Percentiles rank a stretch among this genome's conserved stretches.
Conservation (phyloP, 2,797 vertebrate genomes). For the Luscinia megarhynchos region DNA sequence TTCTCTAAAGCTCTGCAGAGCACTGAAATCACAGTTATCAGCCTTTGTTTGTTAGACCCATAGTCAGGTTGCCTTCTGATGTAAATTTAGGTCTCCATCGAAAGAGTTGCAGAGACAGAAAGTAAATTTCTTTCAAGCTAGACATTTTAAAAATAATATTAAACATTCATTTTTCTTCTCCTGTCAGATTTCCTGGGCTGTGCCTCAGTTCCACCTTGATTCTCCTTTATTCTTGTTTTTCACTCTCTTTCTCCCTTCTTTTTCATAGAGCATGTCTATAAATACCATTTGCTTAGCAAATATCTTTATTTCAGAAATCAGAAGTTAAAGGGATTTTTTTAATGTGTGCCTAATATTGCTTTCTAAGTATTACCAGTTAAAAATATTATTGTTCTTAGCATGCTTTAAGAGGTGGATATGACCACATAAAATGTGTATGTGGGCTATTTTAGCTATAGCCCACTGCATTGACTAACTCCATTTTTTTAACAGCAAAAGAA, state of each 20-base stretch:
- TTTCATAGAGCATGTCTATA: background rate
- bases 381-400: background rate
- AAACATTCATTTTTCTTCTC: background rate
- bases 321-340: background rate
- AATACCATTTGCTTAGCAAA: background rate
- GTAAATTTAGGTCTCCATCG: background rate
- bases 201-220: background rate
- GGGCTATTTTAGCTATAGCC: background rate
- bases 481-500: conserved; percentile 29
- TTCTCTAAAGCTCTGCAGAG: background rate
- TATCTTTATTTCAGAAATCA: background rate
- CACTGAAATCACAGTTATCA: background rate
- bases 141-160: background rate
- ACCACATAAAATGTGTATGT: background rate
- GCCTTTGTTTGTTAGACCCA: background rate
- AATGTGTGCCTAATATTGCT: background rate
- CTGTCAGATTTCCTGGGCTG: background rate
- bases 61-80: background rate
- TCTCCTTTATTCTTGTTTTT: background rate
- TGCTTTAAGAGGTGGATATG: background rate
- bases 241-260: background rate
- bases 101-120: background rate
- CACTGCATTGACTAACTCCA: background rate
- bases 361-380: background rate
- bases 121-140: background rate